These are phyloP conservation scores for Loriculus beryllinus DNA, from an alignment of 2,797 vertebrate genomes.

Conservation along the genomic window DNA sequence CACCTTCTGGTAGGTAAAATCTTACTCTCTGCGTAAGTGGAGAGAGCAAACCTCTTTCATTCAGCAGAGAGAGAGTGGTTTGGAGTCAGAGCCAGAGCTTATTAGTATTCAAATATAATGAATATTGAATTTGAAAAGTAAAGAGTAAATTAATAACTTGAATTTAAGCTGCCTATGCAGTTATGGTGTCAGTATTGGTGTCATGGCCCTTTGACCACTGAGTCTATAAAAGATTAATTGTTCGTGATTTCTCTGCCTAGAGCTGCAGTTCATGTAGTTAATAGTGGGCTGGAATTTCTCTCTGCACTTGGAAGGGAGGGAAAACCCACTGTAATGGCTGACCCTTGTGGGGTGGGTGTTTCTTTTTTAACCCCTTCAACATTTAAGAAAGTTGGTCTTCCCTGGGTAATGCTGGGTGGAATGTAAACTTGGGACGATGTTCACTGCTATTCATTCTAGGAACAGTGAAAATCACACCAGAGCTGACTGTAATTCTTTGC, in stretches of 20 bases:
- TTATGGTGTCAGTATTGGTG: background rate
- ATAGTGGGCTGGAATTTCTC: background rate
- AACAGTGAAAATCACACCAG: background rate
- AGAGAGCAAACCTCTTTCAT: background rate
- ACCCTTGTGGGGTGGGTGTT: background rate
- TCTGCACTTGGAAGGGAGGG: background rate
- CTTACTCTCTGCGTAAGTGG: background rate
- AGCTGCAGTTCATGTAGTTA: background rate
- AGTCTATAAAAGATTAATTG: background rate
- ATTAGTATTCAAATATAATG: background rate
- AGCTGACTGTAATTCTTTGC: background rate
- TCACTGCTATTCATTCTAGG: background rate
- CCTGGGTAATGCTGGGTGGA: background rate
- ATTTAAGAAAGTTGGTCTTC: background rate
- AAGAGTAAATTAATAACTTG: background rate
- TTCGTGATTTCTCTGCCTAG: background rate
- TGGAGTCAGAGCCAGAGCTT: background rate
- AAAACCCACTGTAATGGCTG: background rate
- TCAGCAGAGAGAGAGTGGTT: background rate
- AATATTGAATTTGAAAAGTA: background rate
- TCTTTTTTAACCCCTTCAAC: background rate
- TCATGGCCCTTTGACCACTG: background rate
- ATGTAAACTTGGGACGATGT: background rate
- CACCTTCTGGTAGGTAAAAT: slow-evolving; percentile 44
- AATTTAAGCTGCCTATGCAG: background rate